These are phyloP conservation scores for Pachydiplax longipennis DNA, from an alignment of 2,888 invertebrate genomes.

Conservation along the genomic window DNA sequence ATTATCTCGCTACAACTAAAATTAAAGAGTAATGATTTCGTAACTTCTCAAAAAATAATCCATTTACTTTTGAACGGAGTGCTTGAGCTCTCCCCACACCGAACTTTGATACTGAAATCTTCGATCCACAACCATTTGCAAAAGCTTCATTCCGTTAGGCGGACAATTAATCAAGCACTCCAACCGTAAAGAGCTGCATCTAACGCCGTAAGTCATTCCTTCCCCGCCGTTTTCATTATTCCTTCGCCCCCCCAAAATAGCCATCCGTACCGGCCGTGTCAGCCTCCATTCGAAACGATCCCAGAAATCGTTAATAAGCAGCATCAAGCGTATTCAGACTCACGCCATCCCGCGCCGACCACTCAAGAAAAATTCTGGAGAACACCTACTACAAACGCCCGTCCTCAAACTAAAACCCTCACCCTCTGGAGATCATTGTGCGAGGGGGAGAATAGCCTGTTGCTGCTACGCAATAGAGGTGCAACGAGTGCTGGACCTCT, in stretches of 20 bases:
- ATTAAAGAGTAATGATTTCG: too few relatives aligned
- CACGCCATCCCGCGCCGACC: background rate
- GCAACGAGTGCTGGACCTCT: background rate
- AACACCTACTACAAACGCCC: background rate
- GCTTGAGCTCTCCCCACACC: too few relatives aligned
- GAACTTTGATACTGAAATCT: too few relatives aligned
- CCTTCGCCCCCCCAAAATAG: background rate
- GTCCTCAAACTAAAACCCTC: background rate
- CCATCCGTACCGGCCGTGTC: background rate
- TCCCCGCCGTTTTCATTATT: background rate
- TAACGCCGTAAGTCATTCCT: background rate
- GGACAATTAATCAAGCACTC: too few relatives aligned
- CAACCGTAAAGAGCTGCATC: too few relatives aligned
- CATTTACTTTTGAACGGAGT: too few relatives aligned
- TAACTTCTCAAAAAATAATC: too few relatives aligned
- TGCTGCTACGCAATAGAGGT: background rate
- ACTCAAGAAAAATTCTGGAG: background rate
- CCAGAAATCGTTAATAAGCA: conserved; percentile 31
- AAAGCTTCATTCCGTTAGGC: too few relatives aligned
- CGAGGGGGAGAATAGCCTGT: background rate
- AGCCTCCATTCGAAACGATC: background rate
- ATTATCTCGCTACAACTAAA: too few relatives aligned
- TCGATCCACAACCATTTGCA: too few relatives aligned
- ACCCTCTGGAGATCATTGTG: background rate
- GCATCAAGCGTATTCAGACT: background rate